phyloP scores from a whole-genome alignment of 2,113 vertebrate genomes.

The Elachura formosa region DNA sequence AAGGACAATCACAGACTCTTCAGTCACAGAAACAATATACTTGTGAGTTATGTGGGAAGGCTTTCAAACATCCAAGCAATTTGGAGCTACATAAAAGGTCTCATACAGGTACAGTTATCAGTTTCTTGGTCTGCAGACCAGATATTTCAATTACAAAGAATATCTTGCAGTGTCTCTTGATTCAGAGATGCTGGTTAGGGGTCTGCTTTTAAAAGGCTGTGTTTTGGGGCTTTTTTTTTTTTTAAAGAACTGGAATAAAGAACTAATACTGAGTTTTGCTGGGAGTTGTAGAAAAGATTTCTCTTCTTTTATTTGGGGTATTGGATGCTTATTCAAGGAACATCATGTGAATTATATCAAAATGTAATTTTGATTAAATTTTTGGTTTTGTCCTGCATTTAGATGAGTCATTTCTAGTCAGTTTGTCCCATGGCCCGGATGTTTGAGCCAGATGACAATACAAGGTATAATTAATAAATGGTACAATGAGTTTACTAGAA shows the following conservation, averaged over 20 bases:
- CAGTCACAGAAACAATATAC: constrained; percentile 80
- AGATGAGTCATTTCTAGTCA: background rate
- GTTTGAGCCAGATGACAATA: background rate
- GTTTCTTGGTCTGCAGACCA: background rate
- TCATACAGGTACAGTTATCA: constrained; percentile 85
- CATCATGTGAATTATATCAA: background rate
- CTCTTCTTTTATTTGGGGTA: background rate
- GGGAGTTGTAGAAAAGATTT: background rate
- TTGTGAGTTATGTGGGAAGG: constrained; percentile 89
- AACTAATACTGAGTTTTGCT: background rate
- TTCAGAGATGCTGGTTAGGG: background rate
- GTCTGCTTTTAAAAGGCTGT: background rate
- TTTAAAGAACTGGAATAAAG: background rate
- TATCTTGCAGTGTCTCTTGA: background rate
- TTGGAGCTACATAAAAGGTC: constrained; percentile 94
- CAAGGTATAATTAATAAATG: background rate
- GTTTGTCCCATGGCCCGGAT: background rate
- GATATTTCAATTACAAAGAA: background rate
- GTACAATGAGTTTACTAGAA: background rate
- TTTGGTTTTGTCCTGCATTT: background rate
- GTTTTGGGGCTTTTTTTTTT: background rate
- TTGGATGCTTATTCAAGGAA: background rate
- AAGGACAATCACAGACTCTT: constrained; percentile 55
- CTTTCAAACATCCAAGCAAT: constrained; percentile 97
- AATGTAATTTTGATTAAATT: background rate